phyloP scores from a whole-genome alignment of 2,113 vertebrate genomes.

The Pyrgilauda ruficollis region DNA sequence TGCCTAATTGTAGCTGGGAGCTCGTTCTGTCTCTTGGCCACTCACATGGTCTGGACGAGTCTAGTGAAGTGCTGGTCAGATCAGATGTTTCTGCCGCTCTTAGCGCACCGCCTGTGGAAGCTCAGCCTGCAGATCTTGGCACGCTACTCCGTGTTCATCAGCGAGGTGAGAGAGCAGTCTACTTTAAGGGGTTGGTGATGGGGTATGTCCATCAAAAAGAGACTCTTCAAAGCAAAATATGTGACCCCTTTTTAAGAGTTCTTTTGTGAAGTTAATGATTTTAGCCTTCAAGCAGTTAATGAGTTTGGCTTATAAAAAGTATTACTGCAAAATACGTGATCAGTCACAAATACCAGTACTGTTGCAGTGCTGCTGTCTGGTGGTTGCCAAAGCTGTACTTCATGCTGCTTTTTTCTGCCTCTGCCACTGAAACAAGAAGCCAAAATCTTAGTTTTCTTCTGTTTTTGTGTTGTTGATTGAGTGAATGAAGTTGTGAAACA shows the following conservation, averaged over 20 bases:
- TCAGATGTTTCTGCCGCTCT: constrained; percentile 81
- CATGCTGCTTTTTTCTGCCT: not conserved
- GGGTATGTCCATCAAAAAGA: not conserved
- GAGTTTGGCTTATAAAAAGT: not conserved
- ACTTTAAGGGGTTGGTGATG: not conserved
- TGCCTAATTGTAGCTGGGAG: constrained; percentile 75
- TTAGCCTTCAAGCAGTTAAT: not conserved
- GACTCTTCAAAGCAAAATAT: not conserved
- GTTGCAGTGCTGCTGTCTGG: not conserved
- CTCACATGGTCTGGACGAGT: constrained; percentile 84
- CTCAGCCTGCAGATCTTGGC: constrained; percentile 88
- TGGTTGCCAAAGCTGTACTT: not conserved
- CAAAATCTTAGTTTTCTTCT: not conserved
- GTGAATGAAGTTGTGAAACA: not conserved
- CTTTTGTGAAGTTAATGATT: not conserved
- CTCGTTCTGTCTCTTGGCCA: constrained; percentile 82
- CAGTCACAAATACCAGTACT: not conserved
- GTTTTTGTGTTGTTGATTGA: not conserved
- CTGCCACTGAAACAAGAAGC: not conserved
- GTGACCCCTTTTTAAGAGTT: not conserved
- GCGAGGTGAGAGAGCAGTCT: constrained; percentile 80
- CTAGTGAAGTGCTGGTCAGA: constrained; percentile 88
- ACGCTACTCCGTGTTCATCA: constrained; percentile 85
- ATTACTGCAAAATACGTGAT: not conserved
- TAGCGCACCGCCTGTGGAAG: constrained; percentile 93